Conservation (phyloP, 2,113 vertebrate species). For the Gambusia affinis region DNA sequence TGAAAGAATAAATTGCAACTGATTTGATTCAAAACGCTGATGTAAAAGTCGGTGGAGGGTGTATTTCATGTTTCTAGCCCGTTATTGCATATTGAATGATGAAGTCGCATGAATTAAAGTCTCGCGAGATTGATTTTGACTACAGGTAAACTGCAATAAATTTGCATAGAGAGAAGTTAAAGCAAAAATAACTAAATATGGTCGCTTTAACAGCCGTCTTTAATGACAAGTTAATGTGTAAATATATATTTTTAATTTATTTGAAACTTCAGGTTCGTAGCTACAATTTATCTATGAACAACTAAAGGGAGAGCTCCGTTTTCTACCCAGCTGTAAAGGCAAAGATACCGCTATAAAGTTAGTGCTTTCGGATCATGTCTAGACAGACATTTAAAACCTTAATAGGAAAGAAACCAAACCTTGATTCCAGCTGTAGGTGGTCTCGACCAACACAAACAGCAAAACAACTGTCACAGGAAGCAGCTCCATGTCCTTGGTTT, state of each 20-base stretch:
- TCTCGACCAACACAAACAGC: not conserved
- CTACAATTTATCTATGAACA: not conserved
- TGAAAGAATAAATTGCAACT: no score
- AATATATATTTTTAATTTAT: no score
- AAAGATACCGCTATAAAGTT: not conserved
- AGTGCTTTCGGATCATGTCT: not conserved
- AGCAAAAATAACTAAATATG: no score
- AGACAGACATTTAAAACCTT: not conserved
- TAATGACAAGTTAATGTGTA: not conserved
- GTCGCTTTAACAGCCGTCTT: not conserved
- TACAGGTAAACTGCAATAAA: not conserved
- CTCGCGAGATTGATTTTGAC: no score
- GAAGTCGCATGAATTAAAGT: no score
- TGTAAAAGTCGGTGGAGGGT: no score
- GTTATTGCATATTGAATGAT: not conserved
- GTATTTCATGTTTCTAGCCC: not conserved
- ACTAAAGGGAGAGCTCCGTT: not conserved
- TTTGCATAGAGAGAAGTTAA: not conserved
- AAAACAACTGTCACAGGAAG: not conserved
- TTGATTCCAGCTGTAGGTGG: constrained; percentile 33
- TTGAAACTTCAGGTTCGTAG: no score
- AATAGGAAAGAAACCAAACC: constrained; percentile 22
- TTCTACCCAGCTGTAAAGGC: not conserved
- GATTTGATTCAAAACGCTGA: no score
- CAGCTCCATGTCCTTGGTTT: not conserved